A percentile compares a stretch with the other conserved stretches of the same genome.
Evolutionary conservation across 2,888 invertebrate species (phyloP).

Genomic region (Scaptodrosophila latifasciaeformis): DNA sequence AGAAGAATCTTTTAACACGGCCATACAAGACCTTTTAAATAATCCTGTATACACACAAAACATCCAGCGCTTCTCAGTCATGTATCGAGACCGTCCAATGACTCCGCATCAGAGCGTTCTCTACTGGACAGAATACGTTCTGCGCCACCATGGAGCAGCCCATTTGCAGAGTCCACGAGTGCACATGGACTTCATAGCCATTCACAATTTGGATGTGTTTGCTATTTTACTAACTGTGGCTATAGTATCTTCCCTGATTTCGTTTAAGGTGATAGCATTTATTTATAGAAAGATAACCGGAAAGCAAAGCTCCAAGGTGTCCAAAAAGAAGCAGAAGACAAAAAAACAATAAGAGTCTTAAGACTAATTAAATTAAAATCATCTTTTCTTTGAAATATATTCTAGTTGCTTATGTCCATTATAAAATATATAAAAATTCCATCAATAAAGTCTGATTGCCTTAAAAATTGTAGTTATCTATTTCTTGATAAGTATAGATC

Average conservation of each 20-base stretch:
- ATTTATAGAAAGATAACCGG: constrained; percentile 14
- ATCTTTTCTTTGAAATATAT: no score
- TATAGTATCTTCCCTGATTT: background rate
- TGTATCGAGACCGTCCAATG: constrained; percentile 77
- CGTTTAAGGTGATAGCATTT: background rate
- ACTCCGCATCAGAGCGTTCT: constrained; percentile 76
- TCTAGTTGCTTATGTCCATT: no score
- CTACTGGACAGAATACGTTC: constrained; percentile 78
- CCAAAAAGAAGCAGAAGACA: no score
- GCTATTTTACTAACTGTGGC: constrained; percentile 28
- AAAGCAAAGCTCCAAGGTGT: no score
- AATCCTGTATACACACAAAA: constrained; percentile 53
- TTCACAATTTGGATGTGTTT: constrained; percentile 76
- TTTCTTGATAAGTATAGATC: no score
- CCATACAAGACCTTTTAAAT: constrained; percentile 49
- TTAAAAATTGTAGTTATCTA: no score
- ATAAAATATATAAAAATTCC: no score
- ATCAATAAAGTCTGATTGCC: no score
- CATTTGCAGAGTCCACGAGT: constrained; percentile 77
- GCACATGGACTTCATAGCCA: constrained; percentile 75
- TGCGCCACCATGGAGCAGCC: constrained; percentile 77
- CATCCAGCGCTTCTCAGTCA: constrained; percentile 73
- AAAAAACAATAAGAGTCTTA: no score
- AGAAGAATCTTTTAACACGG: constrained; percentile 35
- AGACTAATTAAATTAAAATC: no score